Conservation (phyloP, 2,888 invertebrate genomes). For the Agonum fuliginosum region DNA sequence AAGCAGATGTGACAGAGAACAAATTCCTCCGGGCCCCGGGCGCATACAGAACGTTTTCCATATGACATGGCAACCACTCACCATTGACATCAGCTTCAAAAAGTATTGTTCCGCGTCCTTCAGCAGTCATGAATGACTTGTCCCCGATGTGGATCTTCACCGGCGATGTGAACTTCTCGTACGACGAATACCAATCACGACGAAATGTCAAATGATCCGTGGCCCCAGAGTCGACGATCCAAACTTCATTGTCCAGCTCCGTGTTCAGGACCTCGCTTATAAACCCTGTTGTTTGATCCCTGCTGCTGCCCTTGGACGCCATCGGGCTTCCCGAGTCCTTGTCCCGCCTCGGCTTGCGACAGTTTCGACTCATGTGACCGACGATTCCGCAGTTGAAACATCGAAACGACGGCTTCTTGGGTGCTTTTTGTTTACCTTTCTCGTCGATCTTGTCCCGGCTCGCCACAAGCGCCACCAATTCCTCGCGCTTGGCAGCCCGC, state of each 20-base stretch:
- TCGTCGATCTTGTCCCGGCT: not conserved
- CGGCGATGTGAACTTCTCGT: slow-evolving; percentile 48
- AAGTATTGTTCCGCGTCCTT: slow-evolving; percentile 48
- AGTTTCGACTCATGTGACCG: slow-evolving; percentile 43
- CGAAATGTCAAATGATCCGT: slow-evolving; percentile 61
- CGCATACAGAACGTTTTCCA: slow-evolving; percentile 33
- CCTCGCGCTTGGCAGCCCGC: slow-evolving; percentile 26
- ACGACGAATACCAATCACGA: slow-evolving; percentile 57
- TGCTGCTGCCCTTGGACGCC: not conserved
- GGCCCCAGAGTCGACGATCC: slow-evolving; percentile 61
- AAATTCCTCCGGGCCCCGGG: slow-evolving; percentile 51
- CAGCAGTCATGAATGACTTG: slow-evolving; percentile 1
- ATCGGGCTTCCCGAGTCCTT: slow-evolving; percentile 1
- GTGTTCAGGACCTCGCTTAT: slow-evolving; percentile 17
- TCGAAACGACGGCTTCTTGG: slow-evolving; percentile 1
- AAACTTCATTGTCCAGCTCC: slow-evolving; percentile 7
- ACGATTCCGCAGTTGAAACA: slow-evolving; percentile 30
- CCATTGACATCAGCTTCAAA: slow-evolving; percentile 59
- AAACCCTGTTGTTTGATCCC: too few relatives aligned
- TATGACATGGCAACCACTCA: slow-evolving; percentile 51
- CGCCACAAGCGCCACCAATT: not conserved
- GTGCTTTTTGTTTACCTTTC: not conserved
- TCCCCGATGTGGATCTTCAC: slow-evolving; percentile 52
- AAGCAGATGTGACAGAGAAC: slow-evolving; percentile 55
- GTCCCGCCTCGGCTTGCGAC: slow-evolving; percentile 13